Conservation (phyloP, 2,888 invertebrate genomes). For the Glaucopsyche alexis region DNA sequence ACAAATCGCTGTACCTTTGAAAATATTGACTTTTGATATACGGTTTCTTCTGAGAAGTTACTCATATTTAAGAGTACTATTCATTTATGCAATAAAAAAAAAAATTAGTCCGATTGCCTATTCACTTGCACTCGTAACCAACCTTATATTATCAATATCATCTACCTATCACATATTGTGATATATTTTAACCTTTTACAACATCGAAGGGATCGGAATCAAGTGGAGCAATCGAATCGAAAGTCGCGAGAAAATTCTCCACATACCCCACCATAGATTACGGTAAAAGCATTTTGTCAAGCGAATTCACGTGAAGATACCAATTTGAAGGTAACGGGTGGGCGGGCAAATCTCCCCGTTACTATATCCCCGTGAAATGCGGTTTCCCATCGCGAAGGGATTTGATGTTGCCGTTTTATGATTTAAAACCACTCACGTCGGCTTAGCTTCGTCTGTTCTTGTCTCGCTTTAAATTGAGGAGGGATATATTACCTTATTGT, state of each 20-base stretch:
- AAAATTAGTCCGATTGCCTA: too few relatives aligned
- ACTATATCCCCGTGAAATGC: neutral
- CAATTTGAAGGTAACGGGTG: neutral
- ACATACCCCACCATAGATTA: neutral
- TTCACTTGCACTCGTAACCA: too few relatives aligned
- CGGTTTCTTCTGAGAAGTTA: too few relatives aligned
- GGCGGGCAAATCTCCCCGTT: neutral
- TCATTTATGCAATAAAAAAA: too few relatives aligned
- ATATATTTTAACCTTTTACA: too few relatives aligned
- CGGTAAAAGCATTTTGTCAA: neutral
- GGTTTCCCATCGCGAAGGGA: neutral
- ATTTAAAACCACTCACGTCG: neutral
- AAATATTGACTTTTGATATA: too few relatives aligned
- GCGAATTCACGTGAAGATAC: neutral
- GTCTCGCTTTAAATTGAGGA: neutral
- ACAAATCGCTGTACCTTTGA: too few relatives aligned
- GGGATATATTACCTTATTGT: too few relatives aligned
- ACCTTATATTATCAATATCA: too few relatives aligned
- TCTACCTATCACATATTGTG: too few relatives aligned
- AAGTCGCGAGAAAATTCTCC: neutral
- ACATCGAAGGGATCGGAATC: neutral
- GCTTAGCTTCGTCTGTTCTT: neutral
- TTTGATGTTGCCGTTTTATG: neutral
- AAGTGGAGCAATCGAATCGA: neutral
- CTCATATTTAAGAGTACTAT: too few relatives aligned